Evolutionary conservation across 1,140 invertebrate species (phyloP), one percentile per base, ranked within the genome.

Genomic region (Drosophila funebris): DNA sequence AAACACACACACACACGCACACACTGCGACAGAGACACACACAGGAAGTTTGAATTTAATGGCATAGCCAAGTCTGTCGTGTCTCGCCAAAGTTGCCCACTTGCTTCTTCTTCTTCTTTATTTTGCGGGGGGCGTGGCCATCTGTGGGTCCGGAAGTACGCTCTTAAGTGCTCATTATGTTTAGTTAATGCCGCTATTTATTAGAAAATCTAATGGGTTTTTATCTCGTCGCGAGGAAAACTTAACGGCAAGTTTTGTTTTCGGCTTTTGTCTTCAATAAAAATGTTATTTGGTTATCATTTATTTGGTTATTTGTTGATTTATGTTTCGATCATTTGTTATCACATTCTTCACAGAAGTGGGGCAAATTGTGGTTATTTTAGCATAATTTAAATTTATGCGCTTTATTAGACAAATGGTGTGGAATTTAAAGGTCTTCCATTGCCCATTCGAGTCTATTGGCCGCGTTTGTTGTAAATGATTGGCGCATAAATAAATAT

Each of bases 161-260:
- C 77, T 66, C 78, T 78, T 77, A 80, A 78, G 75, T 78, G 75
- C 78, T 80, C 75, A 80, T 80, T 80, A 80, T 78, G 75, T 78
- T 80, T 75, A 78, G 75, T 78, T 78, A 74, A 79, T 79, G 77
- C 74, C 66, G 61, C 77, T 77, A 77, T 79, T 79, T 77, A 79
- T 79, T 79, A 79, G 74, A 79, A 73, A 79, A 79, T 79, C 69
- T 76, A 79, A 79, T 79, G 73, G 69, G 73, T 69, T 79, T 76
- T 73, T 78, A 76, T 76, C 66, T 75, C 14, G 48, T 33, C 46
- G 24, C 48, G 27, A 18, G 29, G 48, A 64, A 50, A 71, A 53
- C 60, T 54, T 46, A 50, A 29, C 50, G 39, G 50, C 48, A 41
- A 54, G 41, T 73, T 61, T 39, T 44, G 53, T 24, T 16, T 33